A percentile compares a stretch with the other conserved stretches of the same genome.
Conservation (phyloP, 2,797 vertebrate species). For the Helarctos malayanus region DNA sequence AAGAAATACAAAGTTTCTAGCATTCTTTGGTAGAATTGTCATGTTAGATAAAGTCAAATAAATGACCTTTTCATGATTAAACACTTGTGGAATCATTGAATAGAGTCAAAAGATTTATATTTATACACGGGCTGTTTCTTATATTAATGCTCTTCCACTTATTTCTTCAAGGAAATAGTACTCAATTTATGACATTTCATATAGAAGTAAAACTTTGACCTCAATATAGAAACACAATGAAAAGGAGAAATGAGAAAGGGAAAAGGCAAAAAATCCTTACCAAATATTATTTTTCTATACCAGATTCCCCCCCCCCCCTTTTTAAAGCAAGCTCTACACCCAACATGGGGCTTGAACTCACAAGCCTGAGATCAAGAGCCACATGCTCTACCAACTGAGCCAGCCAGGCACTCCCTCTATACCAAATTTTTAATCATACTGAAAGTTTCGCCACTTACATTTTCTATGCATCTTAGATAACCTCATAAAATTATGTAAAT, state of each 20-base stretch:
- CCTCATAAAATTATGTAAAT: neutral
- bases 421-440: neutral
- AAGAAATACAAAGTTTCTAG: neutral
- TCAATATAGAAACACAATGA: neutral
- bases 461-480: neutral
- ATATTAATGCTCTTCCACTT: neutral
- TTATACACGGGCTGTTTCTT: neutral
- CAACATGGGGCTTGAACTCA: neutral
- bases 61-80: conserved; percentile 16
- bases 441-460: neutral
- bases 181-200: conserved; percentile 5
- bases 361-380: neutral
- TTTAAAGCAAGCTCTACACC: neutral
- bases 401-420: neutral
- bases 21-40: neutral
- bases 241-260: neutral
- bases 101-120: neutral
- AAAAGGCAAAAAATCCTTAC: neutral
- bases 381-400: neutral
- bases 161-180: conserved; percentile 11
- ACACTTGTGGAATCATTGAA: neutral
- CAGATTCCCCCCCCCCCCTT: no score
- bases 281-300: neutral
- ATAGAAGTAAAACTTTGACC: neutral
- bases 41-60: conserved; percentile 1